Evolutionary conservation across 2,797 vertebrate genomes (phyloP), one percentile per base, ranked within the genome.

Genomic region (Falco rusticolus): DNA sequence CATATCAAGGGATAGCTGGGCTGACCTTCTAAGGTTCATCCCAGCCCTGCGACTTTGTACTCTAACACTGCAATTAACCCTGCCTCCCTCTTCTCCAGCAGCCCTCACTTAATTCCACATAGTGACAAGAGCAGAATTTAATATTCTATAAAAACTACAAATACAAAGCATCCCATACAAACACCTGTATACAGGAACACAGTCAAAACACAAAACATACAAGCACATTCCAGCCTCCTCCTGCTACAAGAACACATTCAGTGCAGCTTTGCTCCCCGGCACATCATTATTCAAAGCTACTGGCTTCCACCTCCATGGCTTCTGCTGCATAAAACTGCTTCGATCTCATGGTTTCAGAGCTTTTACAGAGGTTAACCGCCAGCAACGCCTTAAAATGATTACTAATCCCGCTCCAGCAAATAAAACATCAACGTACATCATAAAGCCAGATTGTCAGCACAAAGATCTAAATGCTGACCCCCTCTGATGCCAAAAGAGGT

Each of bases 361-460:
- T 89, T 61, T 70, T 51, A 16, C 48, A 29, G 41, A 47, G 60
- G 16, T 22, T 20, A 78, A 74, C 50, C 31, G 26, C 85, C 81
- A 86, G 51, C 66, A 75, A 53, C 1, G 3, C 51, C 37, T 60
- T 22, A 20, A 83, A 84, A 57, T 0, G 7, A 57, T 50, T 7
- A 3, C 54, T 75, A 82, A 80, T 22, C 54, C 74, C 4, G 26
- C 28, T 69, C 60, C 47, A 47, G 61, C 53, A 59, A 41, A 57
- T 3, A 33, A 94, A 70, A 41, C 25, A n/a, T 4, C 33, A 14
- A 3, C 3, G 14, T 2, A 3, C 54, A 29, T 10, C 1, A 1
- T 29, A 18, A 87, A 87, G 17, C 4, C 79, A 82, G 70, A 11
- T 0, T 11, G 22, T 13, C 54, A 50, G 33, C 0, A 12, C 25